Base-by-base conservation (phyloP, 2,113 vertebrate genomes). In the Pristiophorus japonicus region DNA sequence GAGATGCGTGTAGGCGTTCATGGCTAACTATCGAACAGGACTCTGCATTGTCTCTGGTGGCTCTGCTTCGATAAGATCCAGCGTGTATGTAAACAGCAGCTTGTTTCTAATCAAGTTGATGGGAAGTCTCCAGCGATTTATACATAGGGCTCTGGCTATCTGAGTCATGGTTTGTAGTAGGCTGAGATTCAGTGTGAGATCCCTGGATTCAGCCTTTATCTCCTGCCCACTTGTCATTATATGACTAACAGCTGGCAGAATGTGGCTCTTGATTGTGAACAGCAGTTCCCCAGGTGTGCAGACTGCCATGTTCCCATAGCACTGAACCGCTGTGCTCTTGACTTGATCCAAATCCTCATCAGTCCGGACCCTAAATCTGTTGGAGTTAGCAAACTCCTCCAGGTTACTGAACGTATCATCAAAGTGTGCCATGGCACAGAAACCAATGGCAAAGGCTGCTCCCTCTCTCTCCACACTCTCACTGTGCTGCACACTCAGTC, bases 11-110 rank as follows among this genome's bases (percentile, higher is more conserved):
- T 98, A 99, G 42, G 98, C 97, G 0, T 97, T 96, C 98, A 99
- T 98, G 45, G 98, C 98, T 7, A 97, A 97, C 96, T 98, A 98
- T 34, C 98, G 98, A 45, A 99, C 95, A 4, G 98, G 97, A 0
- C 98, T 98, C 73, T 96, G 96, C 97, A 99, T 67, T 0, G 95
- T 67, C 84, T 99, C 98, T 3, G 95, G 95, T 0, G 98, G 97
- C 90, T 99, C 99, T 0, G 98, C 97, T 95, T 97, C 98, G 70
- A 99, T 98, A 81, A 99, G 98, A 96, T 99, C 99, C 98, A 99
- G 96, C 98, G 99, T 98, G 78, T 98, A 97, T 0, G 96, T 96
- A 90, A 99, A 97, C 5, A 99, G 98, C 96, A 99, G 98, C 0
- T 98, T 97, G 96, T 99, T 99, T 96, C 97, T 97, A 8, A 97